Conservation (phyloP, 2,888 invertebrate genomes). For the Spilarctia lutea region DNA sequence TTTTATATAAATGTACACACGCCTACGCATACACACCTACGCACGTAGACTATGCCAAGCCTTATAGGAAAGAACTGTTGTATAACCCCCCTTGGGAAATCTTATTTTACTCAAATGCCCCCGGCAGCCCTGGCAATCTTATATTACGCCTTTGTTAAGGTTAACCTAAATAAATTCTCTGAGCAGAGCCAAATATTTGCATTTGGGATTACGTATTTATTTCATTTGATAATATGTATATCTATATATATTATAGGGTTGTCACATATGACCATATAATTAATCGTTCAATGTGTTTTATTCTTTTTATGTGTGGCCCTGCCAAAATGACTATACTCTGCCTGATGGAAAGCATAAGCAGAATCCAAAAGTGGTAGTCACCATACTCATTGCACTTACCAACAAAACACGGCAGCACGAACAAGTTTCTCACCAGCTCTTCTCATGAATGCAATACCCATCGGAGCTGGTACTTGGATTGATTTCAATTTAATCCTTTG, state of each 20-base stretch:
- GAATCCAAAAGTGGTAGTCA: too few species aligned
- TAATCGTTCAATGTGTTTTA: background rate
- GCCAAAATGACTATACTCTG: too few species aligned
- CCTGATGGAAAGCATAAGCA: too few species aligned
- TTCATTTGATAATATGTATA: background rate
- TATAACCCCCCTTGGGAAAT: slow-evolving; percentile 6
- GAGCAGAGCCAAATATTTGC: background rate
- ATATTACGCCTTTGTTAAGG: slow-evolving; percentile 9
- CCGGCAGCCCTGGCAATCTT: background rate
- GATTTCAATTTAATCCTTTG: too few species aligned
- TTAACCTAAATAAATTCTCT: slow-evolving; percentile 1
- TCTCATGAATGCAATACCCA: too few species aligned
- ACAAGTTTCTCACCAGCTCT: too few species aligned
- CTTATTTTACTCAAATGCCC: slow-evolving; percentile 11
- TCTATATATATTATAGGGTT: background rate
- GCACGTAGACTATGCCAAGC: background rate
- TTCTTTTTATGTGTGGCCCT: too few species aligned
- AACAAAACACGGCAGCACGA: too few species aligned
- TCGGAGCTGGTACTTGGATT: too few species aligned
- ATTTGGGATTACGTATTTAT: slow-evolving; percentile 1
- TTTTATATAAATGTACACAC: background rate
- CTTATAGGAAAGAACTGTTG: background rate
- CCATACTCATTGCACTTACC: too few species aligned
- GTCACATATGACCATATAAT: background rate
- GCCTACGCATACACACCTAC: background rate